phyloP scores from a whole-genome alignment of 2,797 vertebrate species.

The Melanotaenia parkinsoni region DNA sequence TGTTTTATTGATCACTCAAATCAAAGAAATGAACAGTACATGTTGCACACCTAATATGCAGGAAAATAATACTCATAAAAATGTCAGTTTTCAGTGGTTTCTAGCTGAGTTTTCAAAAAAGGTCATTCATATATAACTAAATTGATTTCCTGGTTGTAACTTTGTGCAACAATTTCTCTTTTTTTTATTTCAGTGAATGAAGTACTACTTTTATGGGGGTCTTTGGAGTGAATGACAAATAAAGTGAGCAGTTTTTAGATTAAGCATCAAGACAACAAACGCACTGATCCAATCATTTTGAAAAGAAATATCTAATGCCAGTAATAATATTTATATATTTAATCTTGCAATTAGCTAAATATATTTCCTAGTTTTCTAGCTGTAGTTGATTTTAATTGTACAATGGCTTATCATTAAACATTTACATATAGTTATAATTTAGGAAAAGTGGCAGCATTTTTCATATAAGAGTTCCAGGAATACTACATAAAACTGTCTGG shows the following conservation, averaged over 20 bases:
- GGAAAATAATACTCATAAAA: too few relatives aligned
- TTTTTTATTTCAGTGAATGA: neutral
- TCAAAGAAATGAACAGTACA: too few relatives aligned
- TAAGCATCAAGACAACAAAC: neutral
- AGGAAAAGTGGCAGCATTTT: neutral
- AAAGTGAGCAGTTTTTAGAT: neutral
- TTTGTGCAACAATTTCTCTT: neutral
- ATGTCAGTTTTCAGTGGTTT: too few relatives aligned
- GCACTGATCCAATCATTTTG: neutral
- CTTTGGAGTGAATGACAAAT: neutral
- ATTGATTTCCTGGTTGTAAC: neutral
- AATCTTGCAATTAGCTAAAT: neutral
- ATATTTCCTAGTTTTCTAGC: neutral
- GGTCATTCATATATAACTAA: neutral
- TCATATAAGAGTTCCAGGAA: conserved; percentile 3
- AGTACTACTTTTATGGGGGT: neutral
- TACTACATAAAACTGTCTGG: neutral
- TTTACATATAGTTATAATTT: neutral
- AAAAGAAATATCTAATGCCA: neutral
- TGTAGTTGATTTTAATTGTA: neutral
- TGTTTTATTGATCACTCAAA: too few relatives aligned
- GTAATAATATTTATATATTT: neutral
- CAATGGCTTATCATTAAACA: neutral
- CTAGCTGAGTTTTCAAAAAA: neutral
- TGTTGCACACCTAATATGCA: too few relatives aligned